phyloP scores from a whole-genome alignment of 2,888 invertebrate genomes.

The Odontomyia ornata region DNA sequence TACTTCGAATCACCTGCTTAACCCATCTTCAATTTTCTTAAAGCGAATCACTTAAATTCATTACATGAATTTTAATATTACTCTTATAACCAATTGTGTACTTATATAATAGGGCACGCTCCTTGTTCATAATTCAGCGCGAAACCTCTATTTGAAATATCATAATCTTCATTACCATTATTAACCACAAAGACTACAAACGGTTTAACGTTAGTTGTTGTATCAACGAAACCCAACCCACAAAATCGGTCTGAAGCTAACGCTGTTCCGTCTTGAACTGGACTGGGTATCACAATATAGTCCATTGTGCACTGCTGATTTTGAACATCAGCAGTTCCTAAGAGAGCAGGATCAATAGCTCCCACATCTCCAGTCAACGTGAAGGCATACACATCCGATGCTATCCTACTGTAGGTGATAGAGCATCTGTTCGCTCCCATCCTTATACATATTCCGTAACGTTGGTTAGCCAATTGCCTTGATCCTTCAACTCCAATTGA shows the following conservation, averaged over 20 bases:
- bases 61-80: too few species aligned
- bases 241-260: slow-evolving; percentile 76
- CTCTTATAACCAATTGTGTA: too few species aligned
- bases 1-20: too few species aligned
- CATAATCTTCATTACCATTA: slow-evolving; percentile 70
- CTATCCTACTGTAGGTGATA: slow-evolving; percentile 73
- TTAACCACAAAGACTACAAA: slow-evolving; percentile 80
- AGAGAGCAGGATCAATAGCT: slow-evolving; percentile 69
- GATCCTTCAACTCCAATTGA: slow-evolving; percentile 70
- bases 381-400: slow-evolving; percentile 71
- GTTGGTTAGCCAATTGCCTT: slow-evolving; percentile 74
- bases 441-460: slow-evolving; percentile 81
- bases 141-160: slow-evolving; percentile 80
- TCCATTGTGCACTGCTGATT: slow-evolving; percentile 73
- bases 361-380: slow-evolving; percentile 77
- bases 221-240: slow-evolving; percentile 74
- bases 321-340: slow-evolving; percentile 70
- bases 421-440: slow-evolving; percentile 77
- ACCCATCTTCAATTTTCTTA: too few species aligned
- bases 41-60: too few species aligned
- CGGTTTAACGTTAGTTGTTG: slow-evolving; percentile 70
- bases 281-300: slow-evolving; percentile 79
- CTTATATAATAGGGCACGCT: slow-evolving; percentile 66
- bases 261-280: slow-evolving; percentile 65
- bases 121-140: slow-evolving; percentile 74